Base-by-base conservation (phyloP, 2,888 invertebrate species). In the Sinelater perroti region DNA sequence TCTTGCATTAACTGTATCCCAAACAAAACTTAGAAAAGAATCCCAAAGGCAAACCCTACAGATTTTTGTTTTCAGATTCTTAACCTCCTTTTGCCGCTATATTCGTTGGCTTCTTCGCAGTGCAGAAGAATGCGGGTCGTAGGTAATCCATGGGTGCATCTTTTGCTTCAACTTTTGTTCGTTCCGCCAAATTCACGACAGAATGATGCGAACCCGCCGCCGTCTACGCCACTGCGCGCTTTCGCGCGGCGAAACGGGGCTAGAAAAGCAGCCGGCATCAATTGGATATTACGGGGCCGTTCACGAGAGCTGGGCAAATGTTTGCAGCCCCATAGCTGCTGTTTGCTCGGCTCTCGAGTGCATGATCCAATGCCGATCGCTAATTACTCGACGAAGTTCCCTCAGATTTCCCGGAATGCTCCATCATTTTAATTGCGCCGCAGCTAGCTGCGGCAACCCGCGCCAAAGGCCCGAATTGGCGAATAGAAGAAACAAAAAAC, bases 271-370 rank as follows among this genome's bases (percentile, higher is more conserved):
- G 14, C 11, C 11, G 13, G 21, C 59, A 59, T 61, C 65, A 58
- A 60, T 49, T 59, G 61, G 67, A 67, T 69, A 70, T 70, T 69
- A 68, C 63, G 62, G 65, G 57, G 62, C 61, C 56, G 64, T 67
- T 67, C 64, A 68, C 67, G 64, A 76, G 77, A 73, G 77, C 71
- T 71, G 61, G 57, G 72, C 67, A 76, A 77, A 77, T 75, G 75
- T 76, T 76, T 75, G 71, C 72, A 58, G 66, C 70, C 67, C 70
- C 65, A 60, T 64, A 63, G 52, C 64, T 63, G 17, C 62, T 74
- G 72, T 75, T 75, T 74, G 67, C 67, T 62, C 52, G 62, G 58
- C 70, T 69, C 72, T 72, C 62, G 56, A 64, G 64, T 70, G 71
- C 70, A 71, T 70, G 72, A 71, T 67, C 64, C 68, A 69, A 70